phyloP scores from a whole-genome alignment of 2,797 vertebrate species.

The Eremophila alpestris region DNA sequence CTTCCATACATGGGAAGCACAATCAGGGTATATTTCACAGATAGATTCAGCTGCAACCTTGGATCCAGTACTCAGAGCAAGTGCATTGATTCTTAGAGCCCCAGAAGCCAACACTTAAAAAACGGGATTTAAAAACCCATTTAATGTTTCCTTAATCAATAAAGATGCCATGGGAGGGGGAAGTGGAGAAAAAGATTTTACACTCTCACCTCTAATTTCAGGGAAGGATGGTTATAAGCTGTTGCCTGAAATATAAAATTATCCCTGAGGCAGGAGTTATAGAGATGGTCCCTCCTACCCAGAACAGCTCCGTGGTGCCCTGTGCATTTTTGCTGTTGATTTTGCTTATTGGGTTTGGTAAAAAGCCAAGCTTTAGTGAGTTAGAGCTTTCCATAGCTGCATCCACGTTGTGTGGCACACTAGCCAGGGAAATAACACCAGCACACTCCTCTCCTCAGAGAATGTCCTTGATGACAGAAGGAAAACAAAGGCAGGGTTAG shows the following conservation, averaged over 20 bases:
- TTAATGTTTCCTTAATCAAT: slow-evolving; percentile 1
- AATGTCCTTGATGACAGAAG: background rate
- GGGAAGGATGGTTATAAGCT: slow-evolving; percentile 5
- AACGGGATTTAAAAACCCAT: background rate
- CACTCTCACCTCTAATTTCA: slow-evolving; percentile 30
- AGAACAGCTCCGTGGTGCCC: background rate
- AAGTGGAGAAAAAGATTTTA: background rate
- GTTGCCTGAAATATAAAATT: background rate
- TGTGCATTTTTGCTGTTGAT: background rate
- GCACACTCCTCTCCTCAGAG: background rate
- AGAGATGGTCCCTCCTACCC: background rate
- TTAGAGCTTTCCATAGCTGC: background rate
- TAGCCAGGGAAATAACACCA: background rate
- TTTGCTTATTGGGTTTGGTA: background rate
- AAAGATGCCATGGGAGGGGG: background rate
- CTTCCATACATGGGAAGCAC: slow-evolving; percentile 1
- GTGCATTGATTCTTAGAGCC: background rate
- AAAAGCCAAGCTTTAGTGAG: slow-evolving; percentile 4
- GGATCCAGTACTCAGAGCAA: background rate
- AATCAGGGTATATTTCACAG: background rate
- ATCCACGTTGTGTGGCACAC: background rate
- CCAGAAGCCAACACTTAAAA: background rate
- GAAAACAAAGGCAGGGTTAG: background rate
- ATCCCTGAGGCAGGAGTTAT: background rate
- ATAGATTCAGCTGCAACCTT: slow-evolving; percentile 9